phyloP scores from a whole-genome alignment of 2,888 invertebrate species.

The Drosophila helvetica region DNA sequence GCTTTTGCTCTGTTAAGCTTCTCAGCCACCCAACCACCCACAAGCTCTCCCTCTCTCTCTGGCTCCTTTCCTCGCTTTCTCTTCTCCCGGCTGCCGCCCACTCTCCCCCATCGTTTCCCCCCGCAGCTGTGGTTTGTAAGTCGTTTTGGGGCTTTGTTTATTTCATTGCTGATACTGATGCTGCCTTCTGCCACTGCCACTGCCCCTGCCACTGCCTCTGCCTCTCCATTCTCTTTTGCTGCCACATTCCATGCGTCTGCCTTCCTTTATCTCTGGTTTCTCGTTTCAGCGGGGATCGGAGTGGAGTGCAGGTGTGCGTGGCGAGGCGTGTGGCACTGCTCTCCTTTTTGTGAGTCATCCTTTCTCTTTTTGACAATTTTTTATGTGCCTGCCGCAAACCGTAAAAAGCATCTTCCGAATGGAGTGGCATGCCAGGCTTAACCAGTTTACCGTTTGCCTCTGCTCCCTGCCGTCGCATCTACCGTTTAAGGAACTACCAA shows the following conservation, averaged over 20 bases:
- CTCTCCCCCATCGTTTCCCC: neutral
- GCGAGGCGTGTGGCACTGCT: constrained; percentile 7
- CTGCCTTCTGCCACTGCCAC: neutral
- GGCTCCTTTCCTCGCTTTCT: neutral
- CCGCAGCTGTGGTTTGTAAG: constrained; percentile 21
- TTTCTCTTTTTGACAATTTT: constrained; percentile 28
- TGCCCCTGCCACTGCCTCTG: no score
- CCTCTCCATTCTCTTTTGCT: no score
- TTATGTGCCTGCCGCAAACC: constrained; percentile 33
- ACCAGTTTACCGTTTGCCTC: constrained; percentile 21
- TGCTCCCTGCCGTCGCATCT: neutral
- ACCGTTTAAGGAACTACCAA: constrained; percentile 43
- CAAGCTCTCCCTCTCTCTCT: neutral
- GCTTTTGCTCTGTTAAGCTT: constrained; percentile 19
- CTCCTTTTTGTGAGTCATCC: constrained; percentile 34
- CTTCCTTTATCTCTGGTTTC: neutral
- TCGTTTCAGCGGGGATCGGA: no score
- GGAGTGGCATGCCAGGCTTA: constrained; percentile 50
- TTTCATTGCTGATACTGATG: constrained; percentile 41
- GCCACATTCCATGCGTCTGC: no score
- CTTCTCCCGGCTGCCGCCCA: neutral
- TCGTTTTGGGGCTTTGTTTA: constrained; percentile 76
- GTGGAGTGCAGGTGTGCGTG: constrained; percentile 12
- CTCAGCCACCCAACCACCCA: neutral
- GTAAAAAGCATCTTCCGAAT: constrained; percentile 54